These are phyloP conservation scores for Aurelia sp. DNA, from an alignment of 30 jellyfish, hydroid and myxozoan species.

Conservation along the genomic window DNA sequence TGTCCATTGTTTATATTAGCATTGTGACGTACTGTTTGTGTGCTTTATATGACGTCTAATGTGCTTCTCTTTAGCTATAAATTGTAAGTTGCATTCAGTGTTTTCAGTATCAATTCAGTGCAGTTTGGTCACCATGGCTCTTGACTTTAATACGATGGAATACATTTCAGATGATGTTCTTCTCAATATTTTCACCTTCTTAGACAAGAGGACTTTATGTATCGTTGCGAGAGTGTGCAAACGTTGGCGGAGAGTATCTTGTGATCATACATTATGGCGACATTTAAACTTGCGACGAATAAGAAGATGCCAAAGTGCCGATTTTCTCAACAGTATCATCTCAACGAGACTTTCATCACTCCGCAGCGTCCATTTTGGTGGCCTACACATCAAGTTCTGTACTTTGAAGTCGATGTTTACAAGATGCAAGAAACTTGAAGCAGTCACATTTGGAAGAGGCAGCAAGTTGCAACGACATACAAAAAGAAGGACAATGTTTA, in stretches of 20 bases:
- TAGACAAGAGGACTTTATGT: slow-evolving; percentile 61
- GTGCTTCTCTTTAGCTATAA: too few species aligned
- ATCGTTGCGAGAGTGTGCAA: slow-evolving; percentile 57
- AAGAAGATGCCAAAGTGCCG: slow-evolving; percentile 31
- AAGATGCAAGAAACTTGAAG: slow-evolving; percentile 67
- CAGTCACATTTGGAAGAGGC: slow-evolving; percentile 82
- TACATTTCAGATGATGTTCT: slow-evolving; percentile 79
- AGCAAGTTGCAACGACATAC: slow-evolving; percentile 50
- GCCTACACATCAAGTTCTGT: slow-evolving; percentile 51
- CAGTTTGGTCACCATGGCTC: not conserved
- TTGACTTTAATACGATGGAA: slow-evolving; percentile 2
- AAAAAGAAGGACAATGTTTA: slow-evolving; percentile 34
- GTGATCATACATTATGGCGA: slow-evolving; percentile 83
- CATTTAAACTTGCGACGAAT: slow-evolving; percentile 56
- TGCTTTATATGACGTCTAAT: too few species aligned
- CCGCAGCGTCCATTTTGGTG: slow-evolving; percentile 75
- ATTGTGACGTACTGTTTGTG: too few species aligned
- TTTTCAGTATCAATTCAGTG: too few species aligned
- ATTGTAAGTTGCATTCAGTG: too few species aligned
- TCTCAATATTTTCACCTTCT: slow-evolving; percentile 65
- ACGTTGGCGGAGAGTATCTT: slow-evolving; percentile 79
- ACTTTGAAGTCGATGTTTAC: slow-evolving; percentile 51
- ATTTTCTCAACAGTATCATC: slow-evolving; percentile 40
- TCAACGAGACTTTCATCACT: slow-evolving; percentile 54
- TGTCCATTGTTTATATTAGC: too few species aligned